A percentile compares a stretch with the other conserved stretches of the same genome.
Conservation (phyloP, 2,113 vertebrate species). For the Actenoides lindsayi region DNA sequence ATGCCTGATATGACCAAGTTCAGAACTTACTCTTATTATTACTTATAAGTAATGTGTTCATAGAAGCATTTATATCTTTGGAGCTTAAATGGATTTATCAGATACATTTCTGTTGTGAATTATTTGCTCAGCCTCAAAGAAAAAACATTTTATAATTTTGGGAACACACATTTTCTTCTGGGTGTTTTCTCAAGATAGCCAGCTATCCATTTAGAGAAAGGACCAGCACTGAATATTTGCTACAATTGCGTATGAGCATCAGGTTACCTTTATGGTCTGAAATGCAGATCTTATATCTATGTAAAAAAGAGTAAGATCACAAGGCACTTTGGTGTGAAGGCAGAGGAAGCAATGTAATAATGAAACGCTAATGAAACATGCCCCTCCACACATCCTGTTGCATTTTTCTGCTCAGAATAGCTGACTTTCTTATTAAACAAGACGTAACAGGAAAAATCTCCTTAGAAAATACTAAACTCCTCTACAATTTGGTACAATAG, state of each 20-base stretch:
- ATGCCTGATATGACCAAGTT: background rate
- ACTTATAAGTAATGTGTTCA: background rate
- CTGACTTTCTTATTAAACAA: background rate
- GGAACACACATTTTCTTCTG: background rate
- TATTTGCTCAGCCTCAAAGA: background rate
- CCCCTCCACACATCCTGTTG: background rate
- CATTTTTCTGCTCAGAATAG: background rate
- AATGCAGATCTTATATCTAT: background rate
- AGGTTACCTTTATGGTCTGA: background rate
- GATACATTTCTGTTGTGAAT: background rate
- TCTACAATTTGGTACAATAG: background rate
- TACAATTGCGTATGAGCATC: background rate
- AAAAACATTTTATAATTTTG: background rate
- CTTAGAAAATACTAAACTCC: background rate
- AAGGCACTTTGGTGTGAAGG: background rate
- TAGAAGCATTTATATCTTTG: background rate
- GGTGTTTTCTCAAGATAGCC: background rate
- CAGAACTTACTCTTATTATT: background rate
- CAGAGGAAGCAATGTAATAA: background rate
- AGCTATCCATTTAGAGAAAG: background rate
- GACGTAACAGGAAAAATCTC: background rate
- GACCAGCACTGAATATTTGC: background rate
- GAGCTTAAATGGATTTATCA: background rate
- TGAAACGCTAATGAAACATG: background rate
- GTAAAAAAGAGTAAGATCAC: background rate